Conservation (phyloP, 2,888 invertebrate species). For the Chymomyza caudatula region DNA sequence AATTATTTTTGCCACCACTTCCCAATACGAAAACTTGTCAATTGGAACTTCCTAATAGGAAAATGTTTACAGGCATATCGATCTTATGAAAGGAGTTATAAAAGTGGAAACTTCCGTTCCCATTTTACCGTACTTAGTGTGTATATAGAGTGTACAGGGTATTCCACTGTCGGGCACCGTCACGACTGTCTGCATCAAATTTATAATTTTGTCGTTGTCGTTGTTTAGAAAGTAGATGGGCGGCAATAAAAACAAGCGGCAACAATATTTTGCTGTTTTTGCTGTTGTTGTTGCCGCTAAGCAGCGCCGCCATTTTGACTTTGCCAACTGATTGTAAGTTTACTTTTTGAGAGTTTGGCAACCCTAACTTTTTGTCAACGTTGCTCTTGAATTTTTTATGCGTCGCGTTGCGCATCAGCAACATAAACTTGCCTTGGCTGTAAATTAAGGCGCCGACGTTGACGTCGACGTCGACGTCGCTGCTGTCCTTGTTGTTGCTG, state of each 20-base stretch:
- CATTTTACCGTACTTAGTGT: no score
- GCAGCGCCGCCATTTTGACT: slow-evolving; percentile 30
- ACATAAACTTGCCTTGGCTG: slow-evolving; percentile 60
- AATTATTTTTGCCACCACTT: no score
- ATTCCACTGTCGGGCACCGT: no score
- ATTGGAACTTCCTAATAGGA: no score
- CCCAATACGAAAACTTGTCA: no score
- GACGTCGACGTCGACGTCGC: slow-evolving; percentile 12
- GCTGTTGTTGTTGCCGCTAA: neutral
- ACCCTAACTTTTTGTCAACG: slow-evolving; percentile 32
- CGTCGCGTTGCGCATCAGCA: slow-evolving; percentile 44
- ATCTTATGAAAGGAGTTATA: no score
- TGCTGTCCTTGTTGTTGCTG: neutral
- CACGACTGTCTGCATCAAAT: no score
- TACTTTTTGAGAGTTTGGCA: neutral
- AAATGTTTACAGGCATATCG: no score
- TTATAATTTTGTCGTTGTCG: neutral
- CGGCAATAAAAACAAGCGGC: slow-evolving; percentile 18
- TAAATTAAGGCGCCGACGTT: slow-evolving; percentile 62
- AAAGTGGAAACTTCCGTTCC: no score
- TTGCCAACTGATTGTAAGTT: slow-evolving; percentile 4
- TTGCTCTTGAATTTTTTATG: slow-evolving; percentile 67
- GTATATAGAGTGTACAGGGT: no score
- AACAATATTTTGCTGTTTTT: neutral
- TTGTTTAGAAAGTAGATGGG: slow-evolving; percentile 3